Conservation (phyloP, 2,113 vertebrate species). For the Gymnogyps californianus region DNA sequence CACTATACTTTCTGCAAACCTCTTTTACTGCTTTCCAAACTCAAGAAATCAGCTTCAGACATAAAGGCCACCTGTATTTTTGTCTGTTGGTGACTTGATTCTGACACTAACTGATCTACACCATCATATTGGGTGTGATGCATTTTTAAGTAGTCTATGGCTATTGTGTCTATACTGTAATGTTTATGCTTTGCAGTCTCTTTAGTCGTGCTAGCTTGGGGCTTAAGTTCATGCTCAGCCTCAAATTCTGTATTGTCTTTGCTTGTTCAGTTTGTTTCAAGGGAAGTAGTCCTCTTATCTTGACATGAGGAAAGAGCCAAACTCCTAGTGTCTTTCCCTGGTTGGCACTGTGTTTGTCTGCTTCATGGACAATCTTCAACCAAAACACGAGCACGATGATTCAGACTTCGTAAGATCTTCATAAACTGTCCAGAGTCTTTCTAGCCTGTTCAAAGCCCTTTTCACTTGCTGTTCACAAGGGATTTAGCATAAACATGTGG, state of each 20-base stretch:
- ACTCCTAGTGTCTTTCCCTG: background rate
- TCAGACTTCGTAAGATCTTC: background rate
- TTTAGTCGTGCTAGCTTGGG: background rate
- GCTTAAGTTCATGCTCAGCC: background rate
- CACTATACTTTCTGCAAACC: background rate
- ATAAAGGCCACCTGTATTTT: background rate
- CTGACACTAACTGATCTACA: background rate
- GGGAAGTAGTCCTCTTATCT: background rate
- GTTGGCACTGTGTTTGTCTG: background rate
- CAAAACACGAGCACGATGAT: accelerated
- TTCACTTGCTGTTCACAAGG: background rate
- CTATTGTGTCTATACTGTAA: background rate
- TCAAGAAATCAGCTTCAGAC: background rate
- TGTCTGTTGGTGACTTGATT: background rate
- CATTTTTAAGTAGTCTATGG: background rate
- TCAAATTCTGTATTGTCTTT: background rate
- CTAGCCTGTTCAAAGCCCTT: background rate
- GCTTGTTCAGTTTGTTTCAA: background rate
- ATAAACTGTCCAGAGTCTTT: background rate
- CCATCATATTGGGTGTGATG: background rate
- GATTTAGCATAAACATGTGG: background rate
- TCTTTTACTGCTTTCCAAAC: background rate
- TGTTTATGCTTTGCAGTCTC: background rate
- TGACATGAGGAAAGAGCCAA: background rate
- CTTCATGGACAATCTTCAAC: background rate